Conservation (phyloP, 2,797 vertebrate species). For the Poecilia gillii region DNA sequence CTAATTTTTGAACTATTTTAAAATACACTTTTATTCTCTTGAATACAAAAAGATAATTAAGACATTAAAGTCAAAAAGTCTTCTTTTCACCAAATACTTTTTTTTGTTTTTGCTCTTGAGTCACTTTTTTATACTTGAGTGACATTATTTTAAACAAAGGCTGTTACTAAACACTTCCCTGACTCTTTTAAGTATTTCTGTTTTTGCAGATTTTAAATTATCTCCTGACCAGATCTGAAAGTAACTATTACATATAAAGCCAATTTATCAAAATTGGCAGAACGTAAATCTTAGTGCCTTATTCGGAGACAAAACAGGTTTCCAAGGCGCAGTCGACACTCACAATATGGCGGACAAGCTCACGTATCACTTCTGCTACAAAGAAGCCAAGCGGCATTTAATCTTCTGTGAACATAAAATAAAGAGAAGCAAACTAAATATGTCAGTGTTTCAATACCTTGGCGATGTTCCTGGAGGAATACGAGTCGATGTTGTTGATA, state of each 20-base stretch:
- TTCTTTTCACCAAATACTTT: not conserved
- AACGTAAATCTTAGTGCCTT: not conserved
- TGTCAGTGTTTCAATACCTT: constrained; percentile 76
- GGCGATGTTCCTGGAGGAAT: constrained; percentile 81
- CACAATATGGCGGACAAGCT: not conserved
- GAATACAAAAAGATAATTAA: not conserved
- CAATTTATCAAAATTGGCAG: not conserved
- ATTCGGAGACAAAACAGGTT: not conserved
- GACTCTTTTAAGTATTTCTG: not conserved
- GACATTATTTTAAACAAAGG: not conserved
- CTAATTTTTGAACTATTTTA: not conserved
- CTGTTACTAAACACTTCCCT: not conserved
- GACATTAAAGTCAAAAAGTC: not conserved
- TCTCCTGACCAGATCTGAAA: not conserved
- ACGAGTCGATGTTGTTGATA: constrained; percentile 87
- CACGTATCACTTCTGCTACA: not conserved
- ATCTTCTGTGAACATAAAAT: not conserved
- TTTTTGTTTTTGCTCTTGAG: not conserved
- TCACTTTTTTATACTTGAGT: not conserved
- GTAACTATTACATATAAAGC: not conserved
- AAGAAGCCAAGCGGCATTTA: not conserved
- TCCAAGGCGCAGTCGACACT: not conserved
- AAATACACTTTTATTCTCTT: not conserved
- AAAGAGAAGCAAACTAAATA: too few species aligned
- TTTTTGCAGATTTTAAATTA: not conserved